Evolutionary conservation across 2,113 vertebrate genomes (phyloP).

Genomic region (Propithecus coquereli): DNA sequence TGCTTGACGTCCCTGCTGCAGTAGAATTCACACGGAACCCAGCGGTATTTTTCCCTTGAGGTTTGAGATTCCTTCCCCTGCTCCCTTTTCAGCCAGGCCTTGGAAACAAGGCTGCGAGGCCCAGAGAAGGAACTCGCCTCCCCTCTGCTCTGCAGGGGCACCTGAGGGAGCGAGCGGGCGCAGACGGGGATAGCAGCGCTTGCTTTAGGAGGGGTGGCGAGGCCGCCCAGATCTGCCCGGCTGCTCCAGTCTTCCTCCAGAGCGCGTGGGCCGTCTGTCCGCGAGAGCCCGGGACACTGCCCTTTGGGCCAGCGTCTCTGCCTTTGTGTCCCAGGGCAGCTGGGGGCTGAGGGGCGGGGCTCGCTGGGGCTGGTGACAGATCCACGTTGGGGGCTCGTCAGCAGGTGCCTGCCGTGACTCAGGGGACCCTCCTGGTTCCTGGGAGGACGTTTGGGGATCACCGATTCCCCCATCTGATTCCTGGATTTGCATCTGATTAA

Average conservation of each 20-base stretch:
- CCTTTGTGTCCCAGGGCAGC: not conserved
- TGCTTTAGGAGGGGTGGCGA: not conserved
- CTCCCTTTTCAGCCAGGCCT: not conserved
- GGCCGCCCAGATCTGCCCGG: not conserved
- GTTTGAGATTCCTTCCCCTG: not conserved
- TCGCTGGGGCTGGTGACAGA: not conserved
- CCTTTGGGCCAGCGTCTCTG: not conserved
- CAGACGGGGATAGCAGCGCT: not conserved
- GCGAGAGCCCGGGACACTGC: not conserved
- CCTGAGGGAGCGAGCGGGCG: not conserved
- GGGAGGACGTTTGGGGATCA: not conserved
- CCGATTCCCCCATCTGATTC: no score
- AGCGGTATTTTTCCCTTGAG: not conserved
- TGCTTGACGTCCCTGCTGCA: not conserved
- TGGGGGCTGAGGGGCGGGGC: no score
- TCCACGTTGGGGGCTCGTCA: not conserved
- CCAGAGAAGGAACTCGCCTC: not conserved
- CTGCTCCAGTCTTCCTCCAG: fast-evolving
- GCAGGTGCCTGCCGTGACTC: not conserved
- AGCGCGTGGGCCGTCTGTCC: not conserved
- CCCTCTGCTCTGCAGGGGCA: not conserved
- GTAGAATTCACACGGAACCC: not conserved
- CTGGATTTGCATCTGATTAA: not conserved
- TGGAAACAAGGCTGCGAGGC: not conserved
- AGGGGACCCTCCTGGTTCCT: not conserved